Conservation (phyloP, 2,888 invertebrate species). For the Hirtodrosophila trivittata region DNA sequence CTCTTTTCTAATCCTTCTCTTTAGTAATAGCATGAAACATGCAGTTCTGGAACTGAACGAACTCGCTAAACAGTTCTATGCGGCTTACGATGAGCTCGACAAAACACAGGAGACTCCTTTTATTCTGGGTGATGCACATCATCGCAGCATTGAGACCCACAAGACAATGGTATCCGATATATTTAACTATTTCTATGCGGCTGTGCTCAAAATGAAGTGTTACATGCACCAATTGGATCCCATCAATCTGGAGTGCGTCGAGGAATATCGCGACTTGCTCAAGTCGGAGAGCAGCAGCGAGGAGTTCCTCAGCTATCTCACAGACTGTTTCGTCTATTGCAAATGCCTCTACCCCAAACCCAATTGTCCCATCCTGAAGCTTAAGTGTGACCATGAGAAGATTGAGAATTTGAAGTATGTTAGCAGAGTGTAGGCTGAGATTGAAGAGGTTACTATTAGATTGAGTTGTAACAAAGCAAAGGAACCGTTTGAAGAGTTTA, state of each 20-base stretch:
- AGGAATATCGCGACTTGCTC: constrained; percentile 68
- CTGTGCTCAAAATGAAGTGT: constrained; percentile 67
- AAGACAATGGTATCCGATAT: constrained; percentile 71
- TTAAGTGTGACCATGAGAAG: constrained; percentile 43
- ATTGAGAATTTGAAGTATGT: constrained; percentile 51
- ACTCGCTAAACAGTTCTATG: constrained; percentile 61
- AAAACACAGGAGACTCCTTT: constrained; percentile 62
- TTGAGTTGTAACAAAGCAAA: background rate
- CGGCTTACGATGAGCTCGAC: constrained; percentile 60
- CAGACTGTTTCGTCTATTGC: constrained; percentile 68
- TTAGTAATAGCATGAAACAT: constrained; percentile 54
- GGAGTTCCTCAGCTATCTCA: constrained; percentile 74
- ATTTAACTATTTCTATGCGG: constrained; percentile 73
- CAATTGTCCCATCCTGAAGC: constrained; percentile 60
- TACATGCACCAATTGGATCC: constrained; percentile 77
- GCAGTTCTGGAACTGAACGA: constrained; percentile 46
- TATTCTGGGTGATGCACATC: constrained; percentile 72
- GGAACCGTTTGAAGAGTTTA: no score
- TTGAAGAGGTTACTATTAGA: background rate
- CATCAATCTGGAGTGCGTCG: constrained; percentile 61
- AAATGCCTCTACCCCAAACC: constrained; percentile 58
- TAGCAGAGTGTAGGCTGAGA: constrained; percentile 27
- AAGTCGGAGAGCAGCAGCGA: constrained; percentile 50
- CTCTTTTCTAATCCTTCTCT: no score
- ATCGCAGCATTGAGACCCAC: constrained; percentile 67